Evolutionary conservation across 2,113 vertebrate genomes (phyloP).

Genomic region (Lontra canadensis): DNA sequence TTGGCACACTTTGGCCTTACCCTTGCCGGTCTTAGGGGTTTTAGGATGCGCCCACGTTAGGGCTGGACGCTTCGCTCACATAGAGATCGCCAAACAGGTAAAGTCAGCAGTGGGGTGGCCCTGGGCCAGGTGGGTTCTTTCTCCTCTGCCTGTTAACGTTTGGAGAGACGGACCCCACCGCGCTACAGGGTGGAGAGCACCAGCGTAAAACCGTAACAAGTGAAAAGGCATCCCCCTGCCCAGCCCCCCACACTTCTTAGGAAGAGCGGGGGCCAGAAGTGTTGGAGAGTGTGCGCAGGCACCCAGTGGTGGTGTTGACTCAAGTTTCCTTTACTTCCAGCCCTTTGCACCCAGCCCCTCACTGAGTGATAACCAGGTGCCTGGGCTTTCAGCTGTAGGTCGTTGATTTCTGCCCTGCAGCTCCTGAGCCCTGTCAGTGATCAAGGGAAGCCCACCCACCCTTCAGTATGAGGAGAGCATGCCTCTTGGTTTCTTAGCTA

Average conservation of each 20-base stretch:
- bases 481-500: not conserved
- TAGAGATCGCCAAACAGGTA: not conserved
- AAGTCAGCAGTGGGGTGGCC: not conserved
- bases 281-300: too few species aligned
- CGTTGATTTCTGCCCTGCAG: not conserved
- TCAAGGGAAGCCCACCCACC: not conserved
- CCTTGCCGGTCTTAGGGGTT: not conserved
- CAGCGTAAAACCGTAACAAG: not conserved
- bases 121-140: not conserved
- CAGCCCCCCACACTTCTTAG: not conserved
- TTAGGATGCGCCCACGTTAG: not conserved
- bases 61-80: not conserved
- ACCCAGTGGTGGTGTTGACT: not conserved
- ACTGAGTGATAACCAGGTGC: too few species aligned
- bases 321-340: not conserved
- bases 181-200: not conserved
- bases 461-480: not conserved
- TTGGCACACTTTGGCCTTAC: not conserved
- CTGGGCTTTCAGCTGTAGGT: not conserved
- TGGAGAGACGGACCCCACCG: not conserved
- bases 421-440: fast-evolving
- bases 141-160: not conserved
- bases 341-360: not conserved
- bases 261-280: not conserved
- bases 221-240: not conserved